Base-by-base conservation (phyloP, 2,888 invertebrate species). In the Plagodis pulveraria region DNA sequence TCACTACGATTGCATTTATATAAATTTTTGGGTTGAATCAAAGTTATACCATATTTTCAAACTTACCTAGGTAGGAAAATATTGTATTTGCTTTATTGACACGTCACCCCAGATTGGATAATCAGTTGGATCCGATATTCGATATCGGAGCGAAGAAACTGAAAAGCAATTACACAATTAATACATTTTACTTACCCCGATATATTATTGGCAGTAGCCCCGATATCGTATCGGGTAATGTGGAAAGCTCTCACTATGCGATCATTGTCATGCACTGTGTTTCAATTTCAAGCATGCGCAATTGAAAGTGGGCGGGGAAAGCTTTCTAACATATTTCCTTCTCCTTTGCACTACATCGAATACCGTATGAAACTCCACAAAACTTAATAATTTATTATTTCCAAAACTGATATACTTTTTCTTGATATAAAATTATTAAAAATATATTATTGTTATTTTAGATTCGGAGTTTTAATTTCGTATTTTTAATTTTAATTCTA, bases 211-310 rank as follows among this genome's bases (percentile, higher is more conserved):
- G 22, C 4, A 22, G 2, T 4, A 38, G 38, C 38, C 1, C 9
- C 38, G 38, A 38, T 38, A 38, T 22, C 22, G 22, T 22, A 4
- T 22, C 22, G 22, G 22, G 22, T 22, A 2, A 4, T 22, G 22
- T 22, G 22, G 22, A 22, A 22, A 22, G 22, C 22, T 22, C 22
- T 22, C 1, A 22, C 22, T 22, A 22, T 22, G 22, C 1, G 22
- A 33, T 5, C 33, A 45, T 33, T 33, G 6, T 8, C 33, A 8
- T 33, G 0, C 45, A 9, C 33, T 38, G 22, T 2, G 22, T 4
- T 22, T 22, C 22, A 22, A n/a, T 33, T 12, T 33, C 33, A 8
- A 11, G 43, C 58, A 58, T 58, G 58, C 58, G 58, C 35, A 50
- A 34, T 49, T n/a, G 34, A 41, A 40, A 47, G 33, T 7, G 9